Base-by-base conservation (phyloP, 1,140 invertebrate species). In the Cherax destructor region DNA sequence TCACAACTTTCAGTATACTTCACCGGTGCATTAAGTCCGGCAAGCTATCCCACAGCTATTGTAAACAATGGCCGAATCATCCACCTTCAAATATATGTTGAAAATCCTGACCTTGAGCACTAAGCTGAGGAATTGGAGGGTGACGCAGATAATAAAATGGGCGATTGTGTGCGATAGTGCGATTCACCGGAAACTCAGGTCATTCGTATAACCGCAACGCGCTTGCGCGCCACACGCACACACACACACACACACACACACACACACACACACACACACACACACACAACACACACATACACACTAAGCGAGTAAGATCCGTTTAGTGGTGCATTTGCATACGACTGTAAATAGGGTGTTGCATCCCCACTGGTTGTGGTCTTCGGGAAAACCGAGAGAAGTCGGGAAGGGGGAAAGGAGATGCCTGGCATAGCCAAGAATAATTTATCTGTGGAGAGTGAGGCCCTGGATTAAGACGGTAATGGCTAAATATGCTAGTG, bases 321-420 rank as follows among this genome's bases (percentile, higher is more conserved):
- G 30, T 91, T 91, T 52, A 52, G 56, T n/a, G 47, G 76, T 65
- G 30, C 83, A 91, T 91, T 84, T 91, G 81, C 88, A 91, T 91
- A 85, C 81, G 81, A 7, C 52, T 61, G 81, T 91, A 91, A 91
- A 85, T 86, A 91, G 50, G 72, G 61, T 21, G 5, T 65, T 65
- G 61, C 21, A 21, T 1, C 61, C 18, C 21, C 5, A 13, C 18
- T 65, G 61, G 61, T 18, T 21, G 13, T 5, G 61, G 61, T 21
- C 13, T 16, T 65, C 13, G 11, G 61, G 30, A 41, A 41, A 41
- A 41, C 30, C 1, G 61, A 18, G 61, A 18, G 61, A 65, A 65
- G 61, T 11, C 21, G n/a, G 47, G 21, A 16, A 50, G 9, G 50
- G 84, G 2, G 16, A 6, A 59, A n/a, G 10, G n/a, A 65, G 47